Evolutionary conservation across 1,140 invertebrate genomes (phyloP), one percentile per base, ranked within the genome.

Genomic region (Caerostris extrusa): DNA sequence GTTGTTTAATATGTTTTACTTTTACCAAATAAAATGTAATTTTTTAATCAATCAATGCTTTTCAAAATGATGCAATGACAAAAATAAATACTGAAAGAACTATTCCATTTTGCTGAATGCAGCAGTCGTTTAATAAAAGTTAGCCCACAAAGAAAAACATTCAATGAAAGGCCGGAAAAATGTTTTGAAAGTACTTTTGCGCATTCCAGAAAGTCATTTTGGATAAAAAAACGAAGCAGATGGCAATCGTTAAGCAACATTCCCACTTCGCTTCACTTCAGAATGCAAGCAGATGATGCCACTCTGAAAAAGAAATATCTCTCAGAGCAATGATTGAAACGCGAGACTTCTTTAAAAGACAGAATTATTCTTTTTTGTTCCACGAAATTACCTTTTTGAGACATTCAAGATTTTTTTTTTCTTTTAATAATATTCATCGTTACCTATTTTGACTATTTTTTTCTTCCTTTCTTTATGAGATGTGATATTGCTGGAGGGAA

Each of bases 291-390:
- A 12, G 71, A 5, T 77, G 71, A 77, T 77, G 50, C 71, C 71
- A 77, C 53, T 67, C 34, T 53, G 34, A 53, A 12, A 77, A 77
- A 77, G 3, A 50, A 77, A 53, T 77, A 10, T 77, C 7, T 53
- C 71, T 77, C 12, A 12, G 34, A 77, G 14, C 17, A 55, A 58
- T 85, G 82, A 85, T 85, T 85, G 82, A 85, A 58, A 85, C 56
- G 17, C 83, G 55, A 58, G 55, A n/a, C 53, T 85, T 85, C 17
- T 7, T 56, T 7, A n/a, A 85, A 85, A 34, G 83, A 85, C 83
- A 85, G 83, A 85, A 56, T 85, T 85, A 85, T 85, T 60, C 83
- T 58, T 17, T 58, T 60, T 85, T 19, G 55, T 85, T 85, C 57
- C 83, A 58, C 19, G 57, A 85, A 85, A 58, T 85, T 34, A 34